Conservation (phyloP, 2,888 invertebrate species). For the Euzetes globulus region DNA sequence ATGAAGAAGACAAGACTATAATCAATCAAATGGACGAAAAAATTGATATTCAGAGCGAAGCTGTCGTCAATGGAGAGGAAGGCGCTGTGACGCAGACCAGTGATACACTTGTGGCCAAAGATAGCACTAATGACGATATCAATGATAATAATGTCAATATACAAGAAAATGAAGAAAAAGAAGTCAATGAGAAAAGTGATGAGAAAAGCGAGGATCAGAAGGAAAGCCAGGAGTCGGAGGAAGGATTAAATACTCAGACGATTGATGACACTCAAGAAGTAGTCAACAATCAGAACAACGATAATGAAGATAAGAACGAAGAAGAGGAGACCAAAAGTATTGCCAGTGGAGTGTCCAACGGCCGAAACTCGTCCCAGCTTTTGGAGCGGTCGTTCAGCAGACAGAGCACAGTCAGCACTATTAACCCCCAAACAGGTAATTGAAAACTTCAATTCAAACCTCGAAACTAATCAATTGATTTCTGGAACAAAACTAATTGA, state of each 20-base stretch:
- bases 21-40: not conserved
- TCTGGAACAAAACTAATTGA: not conserved
- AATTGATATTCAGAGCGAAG: not conserved
- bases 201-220: not conserved
- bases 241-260: not conserved
- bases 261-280: not conserved
- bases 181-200: no score
- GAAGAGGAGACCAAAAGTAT: not conserved
- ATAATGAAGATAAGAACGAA: not conserved
- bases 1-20: not conserved
- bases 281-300: not conserved
- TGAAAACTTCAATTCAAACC: not conserved
- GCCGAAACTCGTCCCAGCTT: not conserved
- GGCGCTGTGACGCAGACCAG: not conserved
- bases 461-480: not conserved
- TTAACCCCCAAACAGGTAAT: not conserved
- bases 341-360: not conserved
- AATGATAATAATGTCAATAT: slow-evolving; percentile 28
- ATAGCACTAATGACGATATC: slow-evolving; percentile 9
- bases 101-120: not conserved
- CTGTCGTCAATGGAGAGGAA: slow-evolving; percentile 1
- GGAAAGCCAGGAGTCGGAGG: not conserved
- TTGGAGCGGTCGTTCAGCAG: not conserved
- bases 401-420: not conserved
- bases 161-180: slow-evolving; percentile 2